Evolutionary conservation across 2,113 vertebrate genomes (phyloP).

Genomic region (Chionomys nivalis): DNA sequence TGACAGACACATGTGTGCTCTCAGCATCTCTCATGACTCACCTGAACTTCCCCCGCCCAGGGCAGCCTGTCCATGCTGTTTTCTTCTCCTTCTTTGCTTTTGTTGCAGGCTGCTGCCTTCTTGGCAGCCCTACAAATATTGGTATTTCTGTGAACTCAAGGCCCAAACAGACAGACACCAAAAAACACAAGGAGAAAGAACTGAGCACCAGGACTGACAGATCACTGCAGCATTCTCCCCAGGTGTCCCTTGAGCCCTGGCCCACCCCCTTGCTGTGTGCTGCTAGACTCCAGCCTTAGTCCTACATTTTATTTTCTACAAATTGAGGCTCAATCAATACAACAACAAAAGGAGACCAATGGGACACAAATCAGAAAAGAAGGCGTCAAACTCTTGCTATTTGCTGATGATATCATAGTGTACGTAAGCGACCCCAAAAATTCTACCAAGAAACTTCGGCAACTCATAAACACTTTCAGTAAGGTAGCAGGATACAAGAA

Average conservation of each 20-base stretch:
- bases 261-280: not conserved
- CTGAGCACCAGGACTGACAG: not conserved
- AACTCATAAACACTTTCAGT: too few species aligned
- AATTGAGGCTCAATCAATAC: not conserved
- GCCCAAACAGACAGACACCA: not conserved
- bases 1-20: not conserved
- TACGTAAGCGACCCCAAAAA: too few species aligned
- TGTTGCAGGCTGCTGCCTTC: not conserved
- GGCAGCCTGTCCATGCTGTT: not conserved
- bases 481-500: too few species aligned
- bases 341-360: too few species aligned
- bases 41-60: not conserved
- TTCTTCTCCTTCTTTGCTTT: not conserved
- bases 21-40: not conserved
- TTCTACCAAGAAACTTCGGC: too few species aligned
- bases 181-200: not conserved
- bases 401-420: too few species aligned
- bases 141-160: not conserved
- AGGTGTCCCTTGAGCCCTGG: rapidly evolving
- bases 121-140: not conserved
- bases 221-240: not conserved
- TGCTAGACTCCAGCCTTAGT: not conserved
- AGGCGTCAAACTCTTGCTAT: too few species aligned
- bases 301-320: not conserved
- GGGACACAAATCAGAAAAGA: too few species aligned